Base-by-base conservation (phyloP, 2,888 invertebrate species). In the Galerucella pusilla region DNA sequence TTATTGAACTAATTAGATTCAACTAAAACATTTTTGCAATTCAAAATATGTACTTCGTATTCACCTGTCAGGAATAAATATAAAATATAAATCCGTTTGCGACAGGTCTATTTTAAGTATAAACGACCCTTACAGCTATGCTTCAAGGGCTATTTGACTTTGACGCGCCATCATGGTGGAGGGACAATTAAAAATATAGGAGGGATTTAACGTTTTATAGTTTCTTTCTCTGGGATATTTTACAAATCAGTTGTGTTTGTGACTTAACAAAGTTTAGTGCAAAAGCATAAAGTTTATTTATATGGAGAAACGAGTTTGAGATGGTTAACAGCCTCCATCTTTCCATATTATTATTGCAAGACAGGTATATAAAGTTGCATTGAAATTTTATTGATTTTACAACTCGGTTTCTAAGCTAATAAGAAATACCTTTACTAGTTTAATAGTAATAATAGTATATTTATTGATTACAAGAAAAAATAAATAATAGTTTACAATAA, bases 161-260 rank as follows among this genome's bases (percentile, higher is more conserved):
- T 78, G 60, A 45, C 81, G 78, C 77, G 64, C 64, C 64, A 65
- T 65, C 80, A 83, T 82, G 85, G 84, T 82, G 82, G 84, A 84
- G 83, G 85, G 83, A 85, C 84, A 85, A 86, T 86, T 86, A 86
- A 86, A 86, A 85, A 85, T 84, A 83, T 85, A 85, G 86, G 85
- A 86, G 86, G 86, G 86, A 85, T 84, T 85, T 84, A 78, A 81
- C 80, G 82, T 85, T 86, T 85, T 85, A 85, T 85, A 83, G 85
- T 84, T 85, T 85, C 84, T 83, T 84, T 83, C 84, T 80, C 80
- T 65, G 78, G 83, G 81, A 84, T 84, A 84, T 84, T 84, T 83
- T 79, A 85, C 84, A 85, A 86, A 86, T 86, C 86, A 86, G 86
- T 86, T 81, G 84, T 81, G 84, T 82, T 83, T 82, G 80, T 81